Evolutionary conservation across 23 tunicate species (phyloP).

Genomic region (Diplosoma virens): DNA sequence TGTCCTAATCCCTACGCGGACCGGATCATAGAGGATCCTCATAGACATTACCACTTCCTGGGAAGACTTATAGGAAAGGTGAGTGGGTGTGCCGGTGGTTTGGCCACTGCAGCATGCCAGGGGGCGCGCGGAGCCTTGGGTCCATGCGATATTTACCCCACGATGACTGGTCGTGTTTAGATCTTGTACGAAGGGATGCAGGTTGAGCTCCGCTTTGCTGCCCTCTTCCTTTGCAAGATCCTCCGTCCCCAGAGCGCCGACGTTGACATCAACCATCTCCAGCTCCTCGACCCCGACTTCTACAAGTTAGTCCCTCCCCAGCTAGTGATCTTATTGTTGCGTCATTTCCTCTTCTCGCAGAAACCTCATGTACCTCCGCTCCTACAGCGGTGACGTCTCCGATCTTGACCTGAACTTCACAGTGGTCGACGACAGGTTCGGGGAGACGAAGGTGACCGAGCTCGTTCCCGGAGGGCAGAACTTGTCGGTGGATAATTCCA

Average conservation of each 20-base stretch:
- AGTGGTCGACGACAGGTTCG: slow-evolving; percentile 73
- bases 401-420: slow-evolving; percentile 79
- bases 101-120: too few relatives aligned
- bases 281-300: slow-evolving; percentile 83
- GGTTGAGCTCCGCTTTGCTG: slow-evolving; percentile 80
- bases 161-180: slow-evolving; percentile 1
- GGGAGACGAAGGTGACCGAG: slow-evolving; percentile 65
- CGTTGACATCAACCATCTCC: slow-evolving; percentile 88
- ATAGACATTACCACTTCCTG: slow-evolving; percentile 60
- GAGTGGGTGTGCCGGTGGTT: too few relatives aligned
- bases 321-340: background rate
- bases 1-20: slow-evolving; percentile 77
- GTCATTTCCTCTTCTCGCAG: slow-evolving; percentile 22
- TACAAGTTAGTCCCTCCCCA: slow-evolving; percentile 51
- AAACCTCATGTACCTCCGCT: slow-evolving; percentile 68
- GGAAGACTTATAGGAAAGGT: slow-evolving; percentile 90
- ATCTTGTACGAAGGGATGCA: slow-evolving; percentile 82
- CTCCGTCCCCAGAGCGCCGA: slow-evolving; percentile 48
- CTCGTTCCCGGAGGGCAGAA: slow-evolving; percentile 56
- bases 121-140: too few relatives aligned
- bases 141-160: background rate
- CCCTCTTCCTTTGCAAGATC: slow-evolving; percentile 80
- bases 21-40: slow-evolving; percentile 20
- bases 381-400: slow-evolving; percentile 66
- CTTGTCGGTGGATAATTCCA: slow-evolving; percentile 55